A percentile compares a stretch with the other conserved stretches of the same genome.
Evolutionary conservation across 1,140 invertebrate genomes (phyloP).

Genomic region (Leptonema lineaticorne): DNA sequence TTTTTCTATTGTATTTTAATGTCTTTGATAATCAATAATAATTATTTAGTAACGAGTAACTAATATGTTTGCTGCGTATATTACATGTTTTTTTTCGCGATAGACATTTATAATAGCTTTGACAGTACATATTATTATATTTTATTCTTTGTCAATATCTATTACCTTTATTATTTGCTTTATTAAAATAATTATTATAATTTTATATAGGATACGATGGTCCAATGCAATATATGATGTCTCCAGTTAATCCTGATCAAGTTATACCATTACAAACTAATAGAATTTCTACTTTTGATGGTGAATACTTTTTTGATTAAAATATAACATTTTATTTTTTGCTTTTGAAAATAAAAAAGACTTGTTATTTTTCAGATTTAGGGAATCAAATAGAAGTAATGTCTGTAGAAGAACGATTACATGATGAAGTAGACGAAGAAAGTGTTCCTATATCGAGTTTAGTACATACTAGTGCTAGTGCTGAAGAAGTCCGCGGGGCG

Average conservation of each 20-base stretch:
- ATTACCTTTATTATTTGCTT: too few species aligned
- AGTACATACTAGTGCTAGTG: constrained; percentile 49
- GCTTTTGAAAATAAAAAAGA: neutral
- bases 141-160: too few species aligned
- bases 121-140: too few species aligned
- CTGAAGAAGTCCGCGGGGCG: constrained; percentile 52
- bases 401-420: constrained; percentile 45
- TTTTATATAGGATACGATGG: constrained; percentile 72
- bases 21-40: too few species aligned
- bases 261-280: constrained; percentile 58
- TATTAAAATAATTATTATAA: constrained; percentile 35
- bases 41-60: too few species aligned
- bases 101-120: too few species aligned
- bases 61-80: too few species aligned
- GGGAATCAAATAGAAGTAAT: constrained; percentile 56
- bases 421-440: constrained; percentile 48
- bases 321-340: neutral
- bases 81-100: too few species aligned
- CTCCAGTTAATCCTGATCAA: constrained; percentile 73
- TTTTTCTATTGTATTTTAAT: too few species aligned
- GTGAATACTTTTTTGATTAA: constrained; percentile 42
- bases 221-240: constrained; percentile 78
- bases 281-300: constrained; percentile 56
- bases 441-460: constrained; percentile 50
- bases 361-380: constrained; percentile 46